Evolutionary conservation across 2,797 vertebrate genomes (phyloP), one percentile per base, ranked within the genome.

Genomic region (Rhinogobio ventralis): DNA sequence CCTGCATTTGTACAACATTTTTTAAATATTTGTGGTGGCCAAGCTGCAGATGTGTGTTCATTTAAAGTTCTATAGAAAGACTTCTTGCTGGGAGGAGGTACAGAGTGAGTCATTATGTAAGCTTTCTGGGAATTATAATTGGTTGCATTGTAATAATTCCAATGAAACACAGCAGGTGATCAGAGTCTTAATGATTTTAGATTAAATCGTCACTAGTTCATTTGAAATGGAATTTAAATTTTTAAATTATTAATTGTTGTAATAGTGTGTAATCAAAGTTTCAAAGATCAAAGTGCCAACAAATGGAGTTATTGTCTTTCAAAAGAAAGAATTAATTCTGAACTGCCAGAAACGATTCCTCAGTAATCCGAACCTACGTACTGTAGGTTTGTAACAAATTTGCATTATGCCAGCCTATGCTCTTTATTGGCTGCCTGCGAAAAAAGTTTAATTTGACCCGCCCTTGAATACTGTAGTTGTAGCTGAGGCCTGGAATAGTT

Each of bases 1-100:
- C 49, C 60, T 76, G 33, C n/a, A 68, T 66, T 83, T 66, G 11
- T 75, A 15, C 46, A 46, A 76, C 33, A 55, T 83, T 83, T 53
- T 57, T 42, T 0, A 5, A 28, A 69, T 77, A 30, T 69, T 57
- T 11, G n/a, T 77, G 62, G 64, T 57, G 42, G 42, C 4, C 14
- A 36, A 25, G 46, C 36, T 78, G 11, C 30, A 51, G 23, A 66
- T 39, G 45, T n/a, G 5, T 39, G 60, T 84, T 57, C 19, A 17
- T 67, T 60, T 66, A 20, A 11, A 77, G 14, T 46, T 5, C 7
- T 60, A 19, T 49, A 33, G 13, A 39, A 79, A 36, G 28, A 23
- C 36, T 53, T 76, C 45, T 51, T 33, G 49, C 33, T n/a, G 19
- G 1, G 55, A 53, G 60, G 30, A 28, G 60, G n/a, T 19, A 46